Conservation (phyloP, 2,797 vertebrate genomes). For the Hydrolagus colliei region DNA sequence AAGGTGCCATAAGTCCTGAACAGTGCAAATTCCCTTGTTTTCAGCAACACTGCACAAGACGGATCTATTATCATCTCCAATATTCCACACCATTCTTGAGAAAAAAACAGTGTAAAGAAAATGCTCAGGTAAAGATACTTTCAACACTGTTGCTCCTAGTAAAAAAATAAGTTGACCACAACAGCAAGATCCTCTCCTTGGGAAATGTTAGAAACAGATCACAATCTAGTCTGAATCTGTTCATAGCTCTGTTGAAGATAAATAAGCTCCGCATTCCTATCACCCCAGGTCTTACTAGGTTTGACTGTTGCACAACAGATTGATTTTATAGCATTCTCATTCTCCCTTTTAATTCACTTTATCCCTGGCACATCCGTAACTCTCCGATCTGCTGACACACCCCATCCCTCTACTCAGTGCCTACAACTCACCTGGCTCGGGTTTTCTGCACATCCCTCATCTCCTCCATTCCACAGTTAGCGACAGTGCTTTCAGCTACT, state of each 20-base stretch:
- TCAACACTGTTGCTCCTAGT: background rate
- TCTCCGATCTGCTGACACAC: too few relatives aligned
- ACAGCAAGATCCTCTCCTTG: background rate
- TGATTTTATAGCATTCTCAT: too few relatives aligned
- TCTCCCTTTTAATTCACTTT: too few relatives aligned
- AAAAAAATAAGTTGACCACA: background rate
- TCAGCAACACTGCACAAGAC: background rate
- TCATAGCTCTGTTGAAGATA: background rate
- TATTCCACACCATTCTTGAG: background rate
- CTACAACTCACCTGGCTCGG: too few relatives aligned
- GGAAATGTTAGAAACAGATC: background rate
- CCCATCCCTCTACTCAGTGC: too few relatives aligned
- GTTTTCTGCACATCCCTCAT: too few relatives aligned
- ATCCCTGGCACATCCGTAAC: too few relatives aligned
- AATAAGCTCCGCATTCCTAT: background rate
- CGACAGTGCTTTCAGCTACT: too few relatives aligned
- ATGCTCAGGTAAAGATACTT: background rate
- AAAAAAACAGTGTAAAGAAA: background rate
- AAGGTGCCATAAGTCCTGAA: too few relatives aligned
- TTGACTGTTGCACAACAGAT: too few relatives aligned
- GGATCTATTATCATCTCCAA: background rate
- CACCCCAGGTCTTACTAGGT: too few relatives aligned
- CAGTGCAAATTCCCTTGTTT: background rate
- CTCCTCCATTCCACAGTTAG: too few relatives aligned
- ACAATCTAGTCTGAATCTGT: background rate